Percentiles rank a stretch among this genome's conserved stretches.
Conservation (phyloP, 2,113 vertebrate genomes). For the Heptranchias perlo region DNA sequence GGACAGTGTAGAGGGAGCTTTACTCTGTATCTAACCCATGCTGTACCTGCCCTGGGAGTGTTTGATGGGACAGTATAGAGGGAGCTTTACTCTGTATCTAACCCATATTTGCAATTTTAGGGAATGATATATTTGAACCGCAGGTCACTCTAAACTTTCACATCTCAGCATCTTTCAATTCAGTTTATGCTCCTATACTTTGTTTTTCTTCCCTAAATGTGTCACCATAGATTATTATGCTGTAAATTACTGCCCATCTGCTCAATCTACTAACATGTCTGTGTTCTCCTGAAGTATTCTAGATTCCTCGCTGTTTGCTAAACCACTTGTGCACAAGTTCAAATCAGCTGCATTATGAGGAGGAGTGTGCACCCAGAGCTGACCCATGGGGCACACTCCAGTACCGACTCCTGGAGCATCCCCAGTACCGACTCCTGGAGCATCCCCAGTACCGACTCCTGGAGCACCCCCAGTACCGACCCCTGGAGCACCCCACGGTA, state of each 20-base stretch:
- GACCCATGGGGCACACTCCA: too few relatives aligned
- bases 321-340: neutral
- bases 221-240: neutral
- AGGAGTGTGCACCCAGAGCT: neutral
- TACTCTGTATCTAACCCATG: too few relatives aligned
- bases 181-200: neutral
- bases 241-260: neutral
- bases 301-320: neutral
- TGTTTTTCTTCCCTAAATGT: neutral
- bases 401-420: neutral
- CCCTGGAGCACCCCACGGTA: too few relatives aligned
- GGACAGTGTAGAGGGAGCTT: too few relatives aligned
- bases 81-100: too few relatives aligned
- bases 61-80: too few relatives aligned
- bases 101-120: neutral
- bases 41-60: too few relatives aligned
- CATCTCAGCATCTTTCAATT: neutral
- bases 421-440: too few relatives aligned
- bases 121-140: neutral
- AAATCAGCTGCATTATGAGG: neutral
- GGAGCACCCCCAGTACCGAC: too few relatives aligned
- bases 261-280: neutral
- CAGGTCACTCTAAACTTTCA: neutral
- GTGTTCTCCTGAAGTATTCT: neutral
- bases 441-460: too few relatives aligned